Evolutionary conservation across 2,888 invertebrate genomes (phyloP).

Genomic region (Dioctria rufipes): DNA sequence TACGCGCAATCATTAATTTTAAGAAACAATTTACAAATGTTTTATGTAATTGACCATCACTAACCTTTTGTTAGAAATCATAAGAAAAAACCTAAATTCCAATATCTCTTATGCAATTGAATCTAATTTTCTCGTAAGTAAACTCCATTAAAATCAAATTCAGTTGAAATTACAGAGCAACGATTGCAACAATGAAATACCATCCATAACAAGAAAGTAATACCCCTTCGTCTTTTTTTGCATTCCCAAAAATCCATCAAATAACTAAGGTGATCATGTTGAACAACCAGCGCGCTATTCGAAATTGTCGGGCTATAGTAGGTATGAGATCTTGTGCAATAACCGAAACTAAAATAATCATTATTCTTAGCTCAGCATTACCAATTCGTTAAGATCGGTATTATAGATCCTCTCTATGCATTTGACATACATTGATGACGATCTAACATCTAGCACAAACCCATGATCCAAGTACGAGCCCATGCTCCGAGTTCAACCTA

Average conservation of each 20-base stretch:
- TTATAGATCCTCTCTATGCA: not conserved
- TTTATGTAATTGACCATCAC: too few relatives aligned
- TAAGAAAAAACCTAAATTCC: too few relatives aligned
- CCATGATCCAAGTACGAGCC: not conserved
- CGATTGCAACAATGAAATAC: too few relatives aligned
- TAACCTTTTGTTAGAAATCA: too few relatives aligned
- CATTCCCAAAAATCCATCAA: slow-evolving; percentile 38
- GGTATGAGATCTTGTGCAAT: slow-evolving; percentile 14
- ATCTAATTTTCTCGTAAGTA: slow-evolving; percentile 31
- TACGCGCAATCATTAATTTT: too few relatives aligned
- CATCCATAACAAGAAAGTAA: not conserved
- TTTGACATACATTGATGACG: not conserved
- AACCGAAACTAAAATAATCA: slow-evolving; percentile 40
- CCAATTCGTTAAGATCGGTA: slow-evolving; percentile 31
- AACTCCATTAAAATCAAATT: not conserved
- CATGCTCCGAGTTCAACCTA: slow-evolving; percentile 26
- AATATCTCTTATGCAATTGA: slow-evolving; percentile 8
- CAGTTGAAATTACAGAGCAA: slow-evolving; percentile 12
- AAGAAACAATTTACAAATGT: too few relatives aligned
- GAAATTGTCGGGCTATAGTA: slow-evolving; percentile 9
- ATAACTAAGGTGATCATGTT: slow-evolving; percentile 44
- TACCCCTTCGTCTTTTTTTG: not conserved
- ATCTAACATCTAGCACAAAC: slow-evolving; percentile 15
- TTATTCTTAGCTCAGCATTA: slow-evolving; percentile 41
- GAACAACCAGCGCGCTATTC: not conserved